Evolutionary conservation across 2,797 vertebrate species (phyloP), one percentile per base, ranked within the genome.

Genomic region (Myoxocephalus aenaeus): DNA sequence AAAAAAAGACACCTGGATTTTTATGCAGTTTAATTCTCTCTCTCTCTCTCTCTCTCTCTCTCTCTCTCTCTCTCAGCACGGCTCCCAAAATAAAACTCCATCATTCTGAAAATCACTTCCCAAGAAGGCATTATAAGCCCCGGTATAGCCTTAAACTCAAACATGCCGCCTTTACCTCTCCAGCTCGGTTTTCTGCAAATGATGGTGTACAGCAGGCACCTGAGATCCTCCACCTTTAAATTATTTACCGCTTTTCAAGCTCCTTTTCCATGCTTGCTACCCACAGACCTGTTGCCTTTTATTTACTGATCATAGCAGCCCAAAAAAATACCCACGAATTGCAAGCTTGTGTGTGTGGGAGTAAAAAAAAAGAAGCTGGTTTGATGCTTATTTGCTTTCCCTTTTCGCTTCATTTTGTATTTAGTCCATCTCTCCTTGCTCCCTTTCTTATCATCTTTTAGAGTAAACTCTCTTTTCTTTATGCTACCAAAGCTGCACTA

Each of bases 191-290:
- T 13, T 66, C 17, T 67, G 54, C 32, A 65, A 74, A 68, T 73
- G 29, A 68, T 12, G 27, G 62, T 40, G 53, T 48, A 62, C 70
- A 82, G 71, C 61, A 73, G 57, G 81, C 79, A 78, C 64, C 75
- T 80, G 73, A 36, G 61, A 85, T 69, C 59, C 44, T 71, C 40
- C 22, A 32, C 66, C 64, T 85, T 56, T 89, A 68, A 89, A 90
- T 91, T 80, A 86, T 86, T 84, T 53, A 87, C 74, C 20, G 6
- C 5, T 57, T 80, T 75, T 87, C 83, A 79, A 75, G 56, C 77
- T 81, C 46, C 48, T 63, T 75, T 74, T 83, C 44, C 53, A 18
- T 17, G 18, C 62, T 66, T 82, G 78, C 64, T 80, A 69, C 82
- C 80, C 76, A 75, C 65, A 79, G 59, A 85, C 84, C 67, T 79